Evolutionary conservation across 1,140 invertebrate species (phyloP), one percentile per base, ranked within the genome.

Genomic region (Euglossa dilemma): DNA sequence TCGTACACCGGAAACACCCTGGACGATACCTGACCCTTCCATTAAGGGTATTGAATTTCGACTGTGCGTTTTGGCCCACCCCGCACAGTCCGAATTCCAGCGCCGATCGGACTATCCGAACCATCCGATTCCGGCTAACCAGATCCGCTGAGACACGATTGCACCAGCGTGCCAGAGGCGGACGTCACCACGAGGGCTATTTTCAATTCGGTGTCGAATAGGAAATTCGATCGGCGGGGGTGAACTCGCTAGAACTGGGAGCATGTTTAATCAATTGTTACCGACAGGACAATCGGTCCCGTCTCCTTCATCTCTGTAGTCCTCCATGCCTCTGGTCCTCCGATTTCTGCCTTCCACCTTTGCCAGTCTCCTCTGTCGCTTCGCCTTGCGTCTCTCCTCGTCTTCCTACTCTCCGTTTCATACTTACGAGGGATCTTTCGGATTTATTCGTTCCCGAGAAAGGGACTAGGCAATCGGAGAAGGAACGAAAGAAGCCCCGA

Each of bases 31-130:
- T 72, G 59, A 88, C 83, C 86, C 78, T 90, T 90, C 87, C 91
- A 92, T 91, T 91, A 91, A 88, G 79, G 81, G 89, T 91, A 92
- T 92, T 92, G 89, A 88, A 89, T 90, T 86, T 82, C 64, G 54
- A 45, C 57, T 64, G 69, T 56, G 61, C 76, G 52, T 71, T 80
- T 71, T 79, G 67, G 28, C 50, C 47, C 25, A 18, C 1, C 57
- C 61, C 69, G 20, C 59, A 16, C 43, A 18, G 23, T 43, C 57
- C 54, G 50, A 61, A 70, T 80, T 54, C 78, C 79, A 75, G 61
- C 47, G n/a, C 61, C 77, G 47, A 69, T 61, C 59, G 16, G 59
- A 67, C 71, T 56, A 61, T 80, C 66, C 47, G 47, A 23, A 61
- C 82, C 54, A 43, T 67, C 54, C 75, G 72, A 77, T 74, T 64